Base-by-base conservation (phyloP, 2,888 invertebrate species). In the Pterobdella sp. region DNA sequence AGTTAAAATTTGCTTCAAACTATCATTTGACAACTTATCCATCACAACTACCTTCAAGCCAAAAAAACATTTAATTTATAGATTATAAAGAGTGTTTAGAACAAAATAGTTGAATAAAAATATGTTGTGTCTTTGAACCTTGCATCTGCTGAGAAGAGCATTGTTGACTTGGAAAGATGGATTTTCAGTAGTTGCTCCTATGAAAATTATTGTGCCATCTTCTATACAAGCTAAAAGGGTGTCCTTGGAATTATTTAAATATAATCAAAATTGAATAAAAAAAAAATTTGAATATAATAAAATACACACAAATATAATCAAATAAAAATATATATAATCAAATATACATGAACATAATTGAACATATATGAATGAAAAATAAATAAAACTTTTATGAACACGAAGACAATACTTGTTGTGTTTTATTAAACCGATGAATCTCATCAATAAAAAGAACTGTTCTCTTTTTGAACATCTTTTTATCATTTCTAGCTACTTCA, bases 111-210 rank as follows among this genome's bases (percentile, higher is more conserved):
- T 85, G 18, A 86, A 81, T 66, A 85, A 82, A 35, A 91, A 84
- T 84, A 91, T 91, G 76, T 90, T 80, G 35, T 81, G 75, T 3
- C 78, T 78, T 75, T 91, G 87, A 1, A 92, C 90, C 76, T 89
- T 86, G 80, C 91, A 91, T 34, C 92, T 86, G 81, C 91, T 91
- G 14, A 92, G 84, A 42, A 92, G 83, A 0, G 92, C 91, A 77
- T 88, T 88, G 83, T 92, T 92, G 10, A 75, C 67, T n/a, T 88
- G 89, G 81, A 91, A 92, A 0, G 91, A 91, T n/a, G 92, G 92
- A 83, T 92, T 92, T 82, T 92, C 92, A 56, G 92, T 92, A 0
- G 92, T 92, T 0, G 92, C 92, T 36, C 92, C 92, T 74, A 92
- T 87, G 74, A 92, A 83, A 64, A 87, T 88, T 52, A 92, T 88